Base-by-base conservation (phyloP, 2,797 vertebrate species). In the Merluccius polli region DNA sequence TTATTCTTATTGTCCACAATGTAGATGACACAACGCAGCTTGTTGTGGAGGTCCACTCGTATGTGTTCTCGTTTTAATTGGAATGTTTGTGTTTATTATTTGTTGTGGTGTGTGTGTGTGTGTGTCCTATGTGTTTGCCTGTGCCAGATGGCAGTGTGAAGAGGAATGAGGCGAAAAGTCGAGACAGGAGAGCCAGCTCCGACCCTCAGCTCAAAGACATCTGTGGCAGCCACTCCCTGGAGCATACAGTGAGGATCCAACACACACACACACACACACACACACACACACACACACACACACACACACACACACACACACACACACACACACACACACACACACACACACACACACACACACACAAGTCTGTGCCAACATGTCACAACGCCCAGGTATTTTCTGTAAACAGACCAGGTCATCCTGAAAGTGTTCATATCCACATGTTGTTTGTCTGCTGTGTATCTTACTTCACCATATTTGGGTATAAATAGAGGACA, bases 91-190 rank as follows among this genome's bases (percentile, higher is more conserved):
- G 48, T 52, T n/a, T 52, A 9, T 52, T 24, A n/a, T 59, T 21
- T 59, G 21, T 59, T 59, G 52, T 59, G 52, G 59, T 79, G 4
- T 70, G 48, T 80, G 16, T 76, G 27, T 70, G 16, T 72, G 33
- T 74, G n/a, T 4, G 36, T 72, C 10, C 5, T 81, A 76, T 80
- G 41, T 76, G 31, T 85, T 48, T 80, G 2, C 82, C 27, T 75
- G 70, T 70, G 74, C 76, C 88, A 99, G 97, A 90, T 63, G 93
- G 92, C 78, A 94, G 92, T 41, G 87, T 94, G 76, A 96, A 94
- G 89, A 94, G 88, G 82, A 95, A 92, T 80, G 92, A 95, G 73
- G 84, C 89, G 73, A 89, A 90, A 74, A 88, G 87, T 82, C 89
- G 87, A 87, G 96, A 97, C 63, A 90, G 93, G 82, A 85, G 89